Evolutionary conservation across 2,797 vertebrate species (phyloP).

Genomic region (Euthynnus affinis): DNA sequence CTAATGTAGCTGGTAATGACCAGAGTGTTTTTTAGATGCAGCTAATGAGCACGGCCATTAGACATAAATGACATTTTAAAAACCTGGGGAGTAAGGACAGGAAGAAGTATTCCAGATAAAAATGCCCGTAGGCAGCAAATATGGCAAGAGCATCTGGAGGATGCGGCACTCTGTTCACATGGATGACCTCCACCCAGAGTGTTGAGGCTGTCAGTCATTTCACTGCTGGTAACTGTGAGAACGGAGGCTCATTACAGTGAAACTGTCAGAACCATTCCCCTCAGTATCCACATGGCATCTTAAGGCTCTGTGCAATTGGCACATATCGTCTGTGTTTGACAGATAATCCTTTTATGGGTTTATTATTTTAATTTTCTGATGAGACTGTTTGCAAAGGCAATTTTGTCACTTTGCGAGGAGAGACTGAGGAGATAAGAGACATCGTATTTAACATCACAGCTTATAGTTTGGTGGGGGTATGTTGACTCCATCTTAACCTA

Average conservation of each 20-base stretch:
- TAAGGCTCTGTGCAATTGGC: neutral
- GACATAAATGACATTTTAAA: conserved; percentile 85
- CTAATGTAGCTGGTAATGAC: conserved; percentile 83
- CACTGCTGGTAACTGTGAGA: conserved; percentile 18
- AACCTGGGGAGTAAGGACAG: conserved; percentile 72
- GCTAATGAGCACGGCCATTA: conserved; percentile 86
- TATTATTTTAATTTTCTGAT: conserved; percentile 22
- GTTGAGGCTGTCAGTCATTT: conserved; percentile 56
- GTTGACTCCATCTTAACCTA: conserved; percentile 19
- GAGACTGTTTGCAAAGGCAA: conserved; percentile 11
- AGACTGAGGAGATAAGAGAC: neutral
- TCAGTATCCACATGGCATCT: conserved; percentile 27
- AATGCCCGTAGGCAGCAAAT: conserved; percentile 57
- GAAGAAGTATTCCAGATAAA: conserved; percentile 60
- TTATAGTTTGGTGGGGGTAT: neutral
- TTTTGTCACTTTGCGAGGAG: neutral
- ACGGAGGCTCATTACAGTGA: conserved; percentile 41
- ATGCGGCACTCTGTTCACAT: conserved; percentile 31
- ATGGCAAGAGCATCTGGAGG: conserved; percentile 63
- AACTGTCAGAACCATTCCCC: conserved; percentile 32
- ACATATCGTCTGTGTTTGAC: conserved; percentile 34
- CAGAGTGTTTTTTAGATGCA: conserved; percentile 79
- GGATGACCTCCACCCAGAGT: conserved; percentile 57
- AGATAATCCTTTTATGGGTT: conserved; percentile 15
- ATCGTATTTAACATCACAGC: neutral